Conservation (phyloP, 37 sponge, comb jelly and placozoan species). For the Ianthella basta region DNA sequence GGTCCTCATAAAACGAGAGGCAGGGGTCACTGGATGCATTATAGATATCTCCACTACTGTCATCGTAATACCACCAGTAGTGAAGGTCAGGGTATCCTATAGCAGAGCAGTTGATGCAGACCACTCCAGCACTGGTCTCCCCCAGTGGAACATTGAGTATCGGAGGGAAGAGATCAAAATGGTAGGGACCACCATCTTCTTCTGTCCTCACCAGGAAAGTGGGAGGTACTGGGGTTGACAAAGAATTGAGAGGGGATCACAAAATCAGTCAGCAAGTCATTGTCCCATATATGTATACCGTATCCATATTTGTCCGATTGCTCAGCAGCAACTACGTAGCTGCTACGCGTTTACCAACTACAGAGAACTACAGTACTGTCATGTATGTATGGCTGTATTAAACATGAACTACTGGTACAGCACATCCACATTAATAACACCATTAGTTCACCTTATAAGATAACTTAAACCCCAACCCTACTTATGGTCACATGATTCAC, state of each 20-base stretch:
- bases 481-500: too few species aligned
- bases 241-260: neutral
- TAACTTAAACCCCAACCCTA: too few species aligned
- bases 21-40: neutral
- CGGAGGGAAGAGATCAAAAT: neutral
- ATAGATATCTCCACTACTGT: neutral
- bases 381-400: too few species aligned
- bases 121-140: neutral
- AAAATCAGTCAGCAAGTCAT: too few species aligned
- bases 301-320: too few species aligned
- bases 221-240: neutral
- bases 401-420: too few species aligned
- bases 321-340: too few species aligned
- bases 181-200: neutral
- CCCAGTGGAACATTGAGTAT: neutral
- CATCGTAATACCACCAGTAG: neutral
- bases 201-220: neutral
- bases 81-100: neutral
- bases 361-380: too few species aligned
- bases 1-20: neutral
- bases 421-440: too few species aligned
- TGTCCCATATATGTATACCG: too few species aligned
- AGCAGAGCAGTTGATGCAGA: slow-evolving; percentile 14
- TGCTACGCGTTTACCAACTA: too few species aligned
- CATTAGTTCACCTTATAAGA: too few species aligned